phyloP scores from a whole-genome alignment of 53 echinoderm and acorn worm species.

The Mesocentrotus franciscanus region DNA sequence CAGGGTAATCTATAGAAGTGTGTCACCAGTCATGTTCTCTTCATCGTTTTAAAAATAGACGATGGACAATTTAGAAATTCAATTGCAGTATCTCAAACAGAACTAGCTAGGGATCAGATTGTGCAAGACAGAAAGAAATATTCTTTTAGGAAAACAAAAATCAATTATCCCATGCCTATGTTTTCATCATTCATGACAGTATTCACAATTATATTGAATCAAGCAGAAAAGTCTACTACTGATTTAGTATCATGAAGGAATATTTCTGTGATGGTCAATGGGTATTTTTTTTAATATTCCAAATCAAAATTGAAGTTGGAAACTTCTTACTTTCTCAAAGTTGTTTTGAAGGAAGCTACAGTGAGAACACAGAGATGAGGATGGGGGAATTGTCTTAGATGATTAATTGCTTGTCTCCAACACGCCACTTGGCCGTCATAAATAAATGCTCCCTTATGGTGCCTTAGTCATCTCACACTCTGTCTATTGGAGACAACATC shows the following conservation, averaged over 20 bases:
- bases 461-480: constrained; percentile 53
- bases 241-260: background rate
- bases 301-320: background rate
- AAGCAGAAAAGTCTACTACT: background rate
- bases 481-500: constrained; percentile 9
- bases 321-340: background rate
- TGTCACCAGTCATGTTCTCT: too few relatives aligned
- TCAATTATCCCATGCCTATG: too few relatives aligned
- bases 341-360: background rate
- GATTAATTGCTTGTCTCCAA: constrained; percentile 22
- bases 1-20: background rate
- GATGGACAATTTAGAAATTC: background rate
- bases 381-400: constrained; percentile 41
- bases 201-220: background rate
- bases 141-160: too few relatives aligned
- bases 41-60: background rate
- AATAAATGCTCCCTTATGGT: constrained; percentile 45
- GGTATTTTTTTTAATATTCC: background rate
- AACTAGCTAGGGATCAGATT: background rate
- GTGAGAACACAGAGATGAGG: background rate
- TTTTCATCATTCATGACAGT: too few relatives aligned
- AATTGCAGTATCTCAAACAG: background rate
- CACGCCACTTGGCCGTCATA: constrained; percentile 48
- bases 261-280: background rate
- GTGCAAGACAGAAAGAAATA: too few relatives aligned